Evolutionary conservation across 2,888 invertebrate genomes (phyloP), one percentile per base, ranked within the genome.

Genomic region (Crepidodera aurea): DNA sequence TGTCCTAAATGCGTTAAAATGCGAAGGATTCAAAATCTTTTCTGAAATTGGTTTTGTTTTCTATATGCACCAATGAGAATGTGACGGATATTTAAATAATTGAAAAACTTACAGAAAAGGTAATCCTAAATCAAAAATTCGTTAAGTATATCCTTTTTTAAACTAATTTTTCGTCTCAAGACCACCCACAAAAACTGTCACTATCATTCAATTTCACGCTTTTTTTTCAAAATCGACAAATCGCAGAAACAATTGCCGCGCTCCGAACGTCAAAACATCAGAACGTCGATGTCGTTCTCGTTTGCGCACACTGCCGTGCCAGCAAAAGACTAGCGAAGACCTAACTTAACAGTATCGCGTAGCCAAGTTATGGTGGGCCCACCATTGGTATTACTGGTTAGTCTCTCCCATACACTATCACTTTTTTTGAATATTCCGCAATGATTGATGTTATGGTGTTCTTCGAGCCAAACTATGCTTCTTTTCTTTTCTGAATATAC

Each of bases 361-460:
- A 44, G 56, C 37, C 39, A 27, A 32, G 46, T 37, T 18, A 32
- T 44, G 32, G 44, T 60, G 48, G 55, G 50, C 51, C 51, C 42
- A 56, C 56, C 51, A 40, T 56, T 55, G 12, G 34, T 13, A 34
- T 2, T 13, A 13, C 13, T 13, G 34, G 18, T 10, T 18, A 13
- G 16, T 61, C 56, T 61, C 56, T 56, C 58, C 56, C 60, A 60
- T 59, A 60, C 56, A 63, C 64, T 64, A 64, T 64, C 64, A 64
- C 64, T 64, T 64, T 64, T 62, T 64, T 60, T 55, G 51, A 62
- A 62, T 62, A 57, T 64, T 56, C 56, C 55, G 56, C 56, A 60
- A 58, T 58, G 62, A 61, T 61, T 56, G 44, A 56, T 61, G 51
- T 51, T 50, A 50, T 51, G 51, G 40, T 46, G 29, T 60, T 46